These are phyloP conservation scores for Octopus sinensis DNA, from an alignment of 1,140 invertebrate species.

Conservation along the genomic window DNA sequence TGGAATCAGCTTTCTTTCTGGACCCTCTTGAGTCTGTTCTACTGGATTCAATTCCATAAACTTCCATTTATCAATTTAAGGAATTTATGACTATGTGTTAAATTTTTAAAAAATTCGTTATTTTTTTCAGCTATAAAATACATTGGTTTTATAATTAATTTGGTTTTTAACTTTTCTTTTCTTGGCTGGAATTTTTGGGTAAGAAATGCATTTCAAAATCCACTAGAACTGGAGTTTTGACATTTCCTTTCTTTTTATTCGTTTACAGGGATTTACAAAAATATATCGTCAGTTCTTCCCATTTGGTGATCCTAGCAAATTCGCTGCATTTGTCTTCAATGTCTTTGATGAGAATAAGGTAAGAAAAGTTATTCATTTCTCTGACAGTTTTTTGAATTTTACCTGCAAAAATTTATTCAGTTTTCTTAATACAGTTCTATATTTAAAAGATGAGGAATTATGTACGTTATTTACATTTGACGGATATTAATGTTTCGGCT, in stretches of 20 bases:
- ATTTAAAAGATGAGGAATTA: too few relatives aligned
- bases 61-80: too few relatives aligned
- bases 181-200: neutral
- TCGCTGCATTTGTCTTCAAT: slow-evolving; percentile 93
- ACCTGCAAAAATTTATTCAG: neutral
- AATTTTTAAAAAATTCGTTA: too few relatives aligned
- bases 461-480: too few relatives aligned
- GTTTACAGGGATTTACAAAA: slow-evolving; percentile 91
- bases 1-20: too few relatives aligned
- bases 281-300: slow-evolving; percentile 99
- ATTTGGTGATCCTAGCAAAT: slow-evolving; percentile 96
- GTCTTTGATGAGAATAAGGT: slow-evolving; percentile 99
- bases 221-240: neutral
- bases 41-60: too few relatives aligned
- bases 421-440: neutral
- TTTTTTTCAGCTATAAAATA: too few relatives aligned
- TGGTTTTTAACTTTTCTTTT: neutral
- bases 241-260: slow-evolving; percentile 20
- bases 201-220: neutral
- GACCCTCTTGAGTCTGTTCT: too few relatives aligned
- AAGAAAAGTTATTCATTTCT: slow-evolving; percentile 55
- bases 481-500: too few relatives aligned
- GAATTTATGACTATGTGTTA: too few relatives aligned
- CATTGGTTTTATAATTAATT: too few relatives aligned
- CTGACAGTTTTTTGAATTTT: neutral